A percentile compares a stretch with the other conserved stretches of the same genome.
Evolutionary conservation across 2,113 vertebrate species (phyloP).

Genomic region (Candoia aspera): DNA sequence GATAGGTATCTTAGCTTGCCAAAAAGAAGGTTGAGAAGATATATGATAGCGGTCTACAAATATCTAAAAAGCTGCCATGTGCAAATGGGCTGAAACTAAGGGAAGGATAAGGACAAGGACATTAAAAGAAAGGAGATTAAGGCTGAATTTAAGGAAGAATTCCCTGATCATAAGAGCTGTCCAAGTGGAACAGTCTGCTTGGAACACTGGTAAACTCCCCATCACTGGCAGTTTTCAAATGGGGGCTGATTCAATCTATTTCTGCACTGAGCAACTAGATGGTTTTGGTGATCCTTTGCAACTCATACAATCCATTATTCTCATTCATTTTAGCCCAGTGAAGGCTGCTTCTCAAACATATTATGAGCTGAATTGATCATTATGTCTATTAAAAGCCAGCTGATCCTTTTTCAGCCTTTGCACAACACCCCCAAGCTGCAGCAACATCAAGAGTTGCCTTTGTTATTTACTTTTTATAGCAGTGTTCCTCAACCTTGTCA

Average conservation of each 20-base stretch:
- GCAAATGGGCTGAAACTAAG: neutral
- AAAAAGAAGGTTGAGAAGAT: neutral
- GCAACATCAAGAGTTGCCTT: neutral
- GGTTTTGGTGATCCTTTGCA: neutral
- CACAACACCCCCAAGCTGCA: neutral
- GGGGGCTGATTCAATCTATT: neutral
- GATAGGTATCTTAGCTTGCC: neutral
- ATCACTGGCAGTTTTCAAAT: neutral
- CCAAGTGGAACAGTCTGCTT: neutral
- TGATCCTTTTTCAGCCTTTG: neutral
- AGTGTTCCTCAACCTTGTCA: neutral
- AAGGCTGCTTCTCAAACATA: neutral
- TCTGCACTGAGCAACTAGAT: neutral
- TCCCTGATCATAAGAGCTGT: neutral
- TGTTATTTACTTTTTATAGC: neutral
- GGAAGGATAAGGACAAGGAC: neutral
- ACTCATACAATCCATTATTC: neutral
- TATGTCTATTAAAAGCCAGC: neutral
- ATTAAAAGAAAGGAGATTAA: neutral
- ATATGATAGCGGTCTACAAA: neutral
- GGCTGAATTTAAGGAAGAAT: neutral
- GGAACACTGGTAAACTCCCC: neutral
- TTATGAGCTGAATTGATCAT: neutral
- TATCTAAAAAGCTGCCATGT: neutral
- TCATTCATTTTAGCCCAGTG: neutral